Base-by-base conservation (phyloP, 1,140 invertebrate genomes). In the Aethina tumida region DNA sequence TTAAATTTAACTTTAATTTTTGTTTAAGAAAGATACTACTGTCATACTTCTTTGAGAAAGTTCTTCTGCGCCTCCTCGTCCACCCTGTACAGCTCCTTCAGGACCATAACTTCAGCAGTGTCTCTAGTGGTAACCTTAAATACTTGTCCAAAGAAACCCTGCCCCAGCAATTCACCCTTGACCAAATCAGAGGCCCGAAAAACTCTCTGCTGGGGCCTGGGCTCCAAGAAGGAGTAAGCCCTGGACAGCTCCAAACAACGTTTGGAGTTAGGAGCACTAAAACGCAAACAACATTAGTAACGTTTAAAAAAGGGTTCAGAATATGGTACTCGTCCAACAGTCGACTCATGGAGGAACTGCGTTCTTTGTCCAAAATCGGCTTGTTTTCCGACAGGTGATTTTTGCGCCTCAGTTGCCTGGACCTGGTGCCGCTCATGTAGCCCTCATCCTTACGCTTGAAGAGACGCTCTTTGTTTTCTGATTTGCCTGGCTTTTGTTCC, bases 31-130 rank as follows among this genome's bases (percentile, higher is more conserved):
- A 29, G 13, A 29, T 13, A 29, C 21, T 24, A 30, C 12, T 3
- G n/a, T 5, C 4, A 26, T 57, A 89, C 89, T 73, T 95, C 90
- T 69, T 94, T 93, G 8, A 95, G 66, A 60, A 95, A 94, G 65
- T 90, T 92, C 49, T 84, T 82, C 55, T 95, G 89, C 0, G 91
- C 90, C 56, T 90, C 88, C 61, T 93, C 90, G 56, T 95, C 90
- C 14, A 94, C 86, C 34, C 88, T 71, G 62, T 92, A 91, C 40
- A 96, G 69, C 59, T 95, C 90, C 58, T 96, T 96, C 9, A 96
- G 71, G 30, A 96, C 92, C 89, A 95, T 94, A 9, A 93, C 79
- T 66, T 96, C 90, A 35, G 80, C 80, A 0, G 89, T 94, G 42
- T 86, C 78, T 35, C 79, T 74, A 60, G 94, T 90, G 2, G 86